These are phyloP conservation scores for Diglossa brunneiventris DNA, from an alignment of 2,113 vertebrate genomes.

Conservation along the genomic window DNA sequence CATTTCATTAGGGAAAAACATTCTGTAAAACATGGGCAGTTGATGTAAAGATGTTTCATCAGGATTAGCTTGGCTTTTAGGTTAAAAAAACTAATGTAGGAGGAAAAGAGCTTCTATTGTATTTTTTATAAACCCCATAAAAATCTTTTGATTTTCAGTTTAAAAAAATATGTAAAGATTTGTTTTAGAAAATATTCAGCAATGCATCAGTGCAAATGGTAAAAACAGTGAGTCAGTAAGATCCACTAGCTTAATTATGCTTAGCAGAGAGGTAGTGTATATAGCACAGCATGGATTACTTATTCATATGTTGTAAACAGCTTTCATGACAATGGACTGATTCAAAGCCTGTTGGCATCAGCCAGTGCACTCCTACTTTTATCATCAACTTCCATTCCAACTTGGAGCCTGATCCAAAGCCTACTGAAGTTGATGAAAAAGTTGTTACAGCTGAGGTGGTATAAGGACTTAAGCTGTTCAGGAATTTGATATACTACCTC, in stretches of 20 bases:
- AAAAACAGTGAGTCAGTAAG: neutral
- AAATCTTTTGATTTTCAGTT: neutral
- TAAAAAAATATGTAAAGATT: neutral
- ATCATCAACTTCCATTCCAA: neutral
- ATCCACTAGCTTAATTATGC: neutral
- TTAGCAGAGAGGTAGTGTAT: neutral
- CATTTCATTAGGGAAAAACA: constrained; percentile 38
- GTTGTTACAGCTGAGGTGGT: neutral
- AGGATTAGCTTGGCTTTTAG: neutral
- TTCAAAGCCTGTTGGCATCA: neutral
- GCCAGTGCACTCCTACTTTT: neutral
- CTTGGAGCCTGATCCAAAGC: neutral
- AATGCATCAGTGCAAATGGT: neutral
- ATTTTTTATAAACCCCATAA: neutral
- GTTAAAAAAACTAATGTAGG: constrained; percentile 36
- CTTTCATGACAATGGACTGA: constrained; percentile 1
- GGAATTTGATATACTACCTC: neutral
- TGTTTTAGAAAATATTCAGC: neutral
- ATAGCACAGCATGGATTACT: neutral
- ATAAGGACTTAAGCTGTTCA: neutral
- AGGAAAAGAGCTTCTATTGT: neutral
- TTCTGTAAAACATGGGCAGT: constrained; percentile 9
- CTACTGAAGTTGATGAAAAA: neutral
- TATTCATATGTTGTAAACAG: neutral
- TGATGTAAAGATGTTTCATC: constrained; percentile 31